Percentiles rank a stretch among this genome's conserved stretches.
Evolutionary conservation across 2,888 invertebrate species (phyloP).

Genomic region (Drosophila ustulata): DNA sequence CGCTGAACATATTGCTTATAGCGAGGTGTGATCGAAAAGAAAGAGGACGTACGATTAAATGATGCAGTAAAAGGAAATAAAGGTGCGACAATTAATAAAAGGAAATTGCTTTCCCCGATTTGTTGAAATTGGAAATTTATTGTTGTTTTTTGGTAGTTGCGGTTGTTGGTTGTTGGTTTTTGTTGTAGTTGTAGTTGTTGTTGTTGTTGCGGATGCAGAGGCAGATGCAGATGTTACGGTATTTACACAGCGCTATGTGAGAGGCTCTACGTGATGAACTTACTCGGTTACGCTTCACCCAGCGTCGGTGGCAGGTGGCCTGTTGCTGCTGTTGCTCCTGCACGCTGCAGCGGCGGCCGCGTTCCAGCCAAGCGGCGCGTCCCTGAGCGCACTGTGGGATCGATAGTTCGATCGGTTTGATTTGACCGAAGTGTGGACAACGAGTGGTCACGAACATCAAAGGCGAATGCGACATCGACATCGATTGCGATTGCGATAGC

Average conservation of each 20-base stretch:
- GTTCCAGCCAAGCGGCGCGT: slow-evolving; percentile 93
- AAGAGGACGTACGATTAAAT: slow-evolving; percentile 10
- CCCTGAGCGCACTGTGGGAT: slow-evolving; percentile 90
- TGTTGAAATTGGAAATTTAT: not conserved
- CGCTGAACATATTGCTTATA: slow-evolving; percentile 59
- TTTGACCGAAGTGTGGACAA: slow-evolving; percentile 44
- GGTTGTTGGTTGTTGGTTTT: slow-evolving; percentile 2
- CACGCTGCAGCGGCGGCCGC: slow-evolving; percentile 88
- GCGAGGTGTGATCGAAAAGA: slow-evolving; percentile 45
- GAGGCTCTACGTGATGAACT: slow-evolving; percentile 70
- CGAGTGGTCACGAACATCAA: slow-evolving; percentile 60
- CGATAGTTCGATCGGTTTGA: slow-evolving; percentile 8
- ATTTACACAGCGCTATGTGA: slow-evolving; percentile 23
- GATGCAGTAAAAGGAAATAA: slow-evolving; percentile 19
- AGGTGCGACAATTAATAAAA: slow-evolving; percentile 23
- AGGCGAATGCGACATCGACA: slow-evolving; percentile 35
- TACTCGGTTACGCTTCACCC: slow-evolving; percentile 95
- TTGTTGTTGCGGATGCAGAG: slow-evolving; percentile 6
- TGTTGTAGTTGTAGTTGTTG: not conserved
- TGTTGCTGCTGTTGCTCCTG: slow-evolving; percentile 89
- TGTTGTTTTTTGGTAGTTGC: not conserved
- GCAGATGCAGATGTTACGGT: slow-evolving; percentile 8
- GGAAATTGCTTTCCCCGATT: not conserved
- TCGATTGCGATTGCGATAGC: slow-evolving; percentile 32
- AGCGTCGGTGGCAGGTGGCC: slow-evolving; percentile 89